These are phyloP conservation scores for Phrynocephalus vlangalii DNA, from an alignment of 2,797 vertebrate genomes.

Conservation along the genomic window DNA sequence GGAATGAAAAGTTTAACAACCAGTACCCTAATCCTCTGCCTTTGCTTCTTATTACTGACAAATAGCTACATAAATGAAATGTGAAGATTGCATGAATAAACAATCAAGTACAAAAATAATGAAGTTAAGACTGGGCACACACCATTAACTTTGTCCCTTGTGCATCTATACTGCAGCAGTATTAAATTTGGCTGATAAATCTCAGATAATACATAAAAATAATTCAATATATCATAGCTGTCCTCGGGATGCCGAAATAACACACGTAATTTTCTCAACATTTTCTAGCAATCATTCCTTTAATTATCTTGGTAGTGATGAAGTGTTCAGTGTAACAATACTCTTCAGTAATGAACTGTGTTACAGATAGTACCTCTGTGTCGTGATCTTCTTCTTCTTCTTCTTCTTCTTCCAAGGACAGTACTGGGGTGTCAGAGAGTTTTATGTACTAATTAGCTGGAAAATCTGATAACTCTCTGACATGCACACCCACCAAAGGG, in stretches of 20 bases:
- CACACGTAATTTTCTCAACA: conserved; percentile 33
- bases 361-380: background rate
- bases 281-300: conserved; percentile 16
- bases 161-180: background rate
- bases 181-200: conserved; percentile 23
- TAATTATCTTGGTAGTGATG: conserved; percentile 1
- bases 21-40: background rate
- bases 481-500: conserved; percentile 9
- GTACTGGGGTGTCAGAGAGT: conserved; percentile 35
- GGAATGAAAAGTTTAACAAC: background rate
- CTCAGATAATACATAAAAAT: conserved; percentile 34
- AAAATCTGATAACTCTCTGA: conserved; percentile 31
- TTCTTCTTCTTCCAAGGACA: conserved; percentile 32
- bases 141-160: conserved; percentile 28
- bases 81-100: conserved; percentile 29
- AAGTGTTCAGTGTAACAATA: conserved; percentile 21
- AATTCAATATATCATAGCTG: conserved; percentile 29
- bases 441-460: conserved; percentile 43
- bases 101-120: conserved; percentile 27
- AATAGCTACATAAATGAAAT: conserved; percentile 27
- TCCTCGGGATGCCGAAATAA: background rate
- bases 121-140: conserved; percentile 24
- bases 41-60: conserved; percentile 23
- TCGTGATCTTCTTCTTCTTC: background rate
- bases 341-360: conserved; percentile 26